Evolutionary conservation across 2,888 invertebrate species (phyloP), one percentile per base, ranked within the genome.

Genomic region (Mactromeris polynyma): DNA sequence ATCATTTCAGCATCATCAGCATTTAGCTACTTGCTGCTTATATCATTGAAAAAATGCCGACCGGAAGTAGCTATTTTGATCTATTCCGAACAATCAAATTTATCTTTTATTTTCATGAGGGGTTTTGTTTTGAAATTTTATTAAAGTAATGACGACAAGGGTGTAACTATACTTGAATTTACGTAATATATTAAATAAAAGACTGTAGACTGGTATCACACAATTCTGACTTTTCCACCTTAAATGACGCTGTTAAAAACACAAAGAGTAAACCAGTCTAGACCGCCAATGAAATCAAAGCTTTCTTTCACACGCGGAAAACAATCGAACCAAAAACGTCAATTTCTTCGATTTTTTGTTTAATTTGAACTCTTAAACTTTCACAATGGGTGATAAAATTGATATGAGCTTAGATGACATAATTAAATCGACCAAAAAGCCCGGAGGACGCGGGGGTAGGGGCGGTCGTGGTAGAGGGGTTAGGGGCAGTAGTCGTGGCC

Each of bases 351-450:
- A 78, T 38, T 80, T n/a, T 83, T 84, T 54, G 73, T 79, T 42
- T 21, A 51, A 42, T 86, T 54, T 33, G 42, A 40, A 36, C 38
- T 17, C 36, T 17, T 36, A 36, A 26, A 33, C 36, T 73, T 19
- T 83, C 98, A 91, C 97, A 97, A 98, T 99, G 98, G 98, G 98
- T 95, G 98, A 99, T 96, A 99, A 98, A 97, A 98, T 99, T 97
- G 99, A 99, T 97, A 98, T 99, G 98, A 99, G 99, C 96, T 97
- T 99, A 94, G 99, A 99, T 97, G 99, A 99, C 95, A 99, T 99
- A 90, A 99, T 99, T 95, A 99, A 98, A 97, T 95, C 95, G 78
- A 97, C 97, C 95, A 98, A 98, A 97, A 97, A 97, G 90, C 93
- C 96, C 54, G 97, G 97, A 26, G 92, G 96, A 83, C 93, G 95